Conservation (phyloP, 2,888 invertebrate species). For the Heliconius erato region DNA sequence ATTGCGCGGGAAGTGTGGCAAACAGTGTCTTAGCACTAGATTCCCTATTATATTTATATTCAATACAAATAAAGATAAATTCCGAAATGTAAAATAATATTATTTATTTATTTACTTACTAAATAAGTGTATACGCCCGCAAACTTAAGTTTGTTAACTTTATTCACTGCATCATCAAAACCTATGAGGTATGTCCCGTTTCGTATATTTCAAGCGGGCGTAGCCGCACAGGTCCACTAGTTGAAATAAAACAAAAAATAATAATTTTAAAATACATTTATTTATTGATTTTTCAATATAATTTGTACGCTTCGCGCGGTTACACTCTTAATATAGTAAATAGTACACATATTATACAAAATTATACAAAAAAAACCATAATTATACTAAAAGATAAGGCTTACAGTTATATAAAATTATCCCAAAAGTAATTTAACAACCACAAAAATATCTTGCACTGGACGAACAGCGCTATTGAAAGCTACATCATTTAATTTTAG, state of each 20-base stretch:
- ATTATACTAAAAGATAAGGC: constrained; percentile 16
- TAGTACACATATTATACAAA: constrained; percentile 43
- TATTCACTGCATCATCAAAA: too few relatives aligned
- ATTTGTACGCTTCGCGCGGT: constrained; percentile 56
- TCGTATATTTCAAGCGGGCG: too few relatives aligned
- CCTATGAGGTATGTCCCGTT: too few relatives aligned
- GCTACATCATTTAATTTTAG: background rate
- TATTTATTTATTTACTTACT: too few relatives aligned
- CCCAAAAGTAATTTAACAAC: background rate
- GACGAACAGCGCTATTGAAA: background rate
- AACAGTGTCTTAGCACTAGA: too few relatives aligned
- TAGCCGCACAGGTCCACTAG: too few relatives aligned
- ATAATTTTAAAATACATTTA: constrained; percentile 55
- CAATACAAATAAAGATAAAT: too few relatives aligned
- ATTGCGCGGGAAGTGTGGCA: too few relatives aligned
- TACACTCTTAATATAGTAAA: constrained; percentile 37
- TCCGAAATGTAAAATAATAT: too few relatives aligned
- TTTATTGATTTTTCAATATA: constrained; percentile 53
- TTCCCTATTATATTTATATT: too few relatives aligned
- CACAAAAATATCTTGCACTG: constrained; percentile 4
- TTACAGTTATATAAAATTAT: constrained; percentile 13
- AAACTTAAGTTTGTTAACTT: too few relatives aligned
- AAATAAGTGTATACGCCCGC: too few relatives aligned
- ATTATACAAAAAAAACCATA: constrained; percentile 27
- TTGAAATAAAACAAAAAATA: constrained; percentile 14